Percentiles rank a stretch among this genome's conserved stretches.
Evolutionary conservation across 2,113 vertebrate genomes (phyloP).

Genomic region (Perccottus glenii): DNA sequence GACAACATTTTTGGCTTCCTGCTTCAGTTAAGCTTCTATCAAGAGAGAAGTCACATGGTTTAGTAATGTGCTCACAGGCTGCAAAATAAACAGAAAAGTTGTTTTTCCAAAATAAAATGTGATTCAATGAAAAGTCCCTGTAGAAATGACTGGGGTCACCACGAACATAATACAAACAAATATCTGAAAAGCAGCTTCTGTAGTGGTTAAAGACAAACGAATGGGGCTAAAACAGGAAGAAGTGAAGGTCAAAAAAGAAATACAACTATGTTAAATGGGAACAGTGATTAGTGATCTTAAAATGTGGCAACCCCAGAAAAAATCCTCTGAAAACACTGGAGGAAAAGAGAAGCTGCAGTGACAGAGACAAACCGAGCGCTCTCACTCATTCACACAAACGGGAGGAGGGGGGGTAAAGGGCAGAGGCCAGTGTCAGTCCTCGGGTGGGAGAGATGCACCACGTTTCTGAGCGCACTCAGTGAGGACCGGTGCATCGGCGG

Average conservation of each 20-base stretch:
- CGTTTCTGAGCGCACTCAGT: slow-evolving; percentile 54
- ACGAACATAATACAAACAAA: too few species aligned
- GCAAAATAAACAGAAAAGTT: slow-evolving; percentile 7
- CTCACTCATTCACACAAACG: slow-evolving; percentile 30
- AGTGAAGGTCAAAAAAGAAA: background rate
- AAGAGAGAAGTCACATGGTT: background rate
- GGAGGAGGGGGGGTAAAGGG: background rate
- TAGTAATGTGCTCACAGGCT: background rate
- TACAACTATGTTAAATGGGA: background rate
- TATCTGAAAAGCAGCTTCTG: background rate
- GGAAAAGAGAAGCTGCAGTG: background rate
- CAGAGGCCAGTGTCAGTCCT: slow-evolving; percentile 12
- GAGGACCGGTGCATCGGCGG: slow-evolving; percentile 61
- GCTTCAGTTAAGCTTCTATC: too few species aligned
- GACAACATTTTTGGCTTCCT: background rate
- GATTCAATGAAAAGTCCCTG: too few species aligned
- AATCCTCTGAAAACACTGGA: background rate
- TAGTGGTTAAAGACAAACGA: slow-evolving; percentile 2
- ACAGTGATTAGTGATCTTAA: too few species aligned
- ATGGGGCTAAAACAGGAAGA: background rate
- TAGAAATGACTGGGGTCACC: too few species aligned
- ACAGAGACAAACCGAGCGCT: background rate
- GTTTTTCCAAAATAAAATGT: background rate
- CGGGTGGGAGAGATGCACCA: slow-evolving; percentile 53
- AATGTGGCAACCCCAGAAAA: background rate